These are phyloP conservation scores for Nemoura dubitans DNA, from an alignment of 2,888 invertebrate genomes.

Conservation along the genomic window DNA sequence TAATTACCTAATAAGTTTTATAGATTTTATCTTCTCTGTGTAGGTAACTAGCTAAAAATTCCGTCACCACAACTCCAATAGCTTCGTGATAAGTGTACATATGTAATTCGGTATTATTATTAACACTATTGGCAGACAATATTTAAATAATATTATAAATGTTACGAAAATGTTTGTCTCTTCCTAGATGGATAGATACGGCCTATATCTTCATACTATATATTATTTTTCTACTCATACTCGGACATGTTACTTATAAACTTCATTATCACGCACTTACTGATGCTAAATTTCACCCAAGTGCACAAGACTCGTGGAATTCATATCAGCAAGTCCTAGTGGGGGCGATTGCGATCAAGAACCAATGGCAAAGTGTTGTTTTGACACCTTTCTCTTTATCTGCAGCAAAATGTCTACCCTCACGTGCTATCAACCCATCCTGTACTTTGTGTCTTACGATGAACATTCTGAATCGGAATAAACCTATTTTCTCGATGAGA, in stretches of 20 bases:
- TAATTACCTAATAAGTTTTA: conserved; percentile 9
- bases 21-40: conserved; percentile 19
- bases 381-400: neutral
- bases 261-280: neutral
- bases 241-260: neutral
- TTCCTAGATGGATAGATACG: conserved; percentile 22
- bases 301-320: neutral
- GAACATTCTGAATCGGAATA: conserved; percentile 23
- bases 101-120: neutral
- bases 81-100: conserved; percentile 36
- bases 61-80: neutral
- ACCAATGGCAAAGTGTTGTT: neutral
- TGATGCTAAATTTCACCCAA: neutral
- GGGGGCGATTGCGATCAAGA: neutral
- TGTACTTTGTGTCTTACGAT: neutral
- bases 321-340: neutral
- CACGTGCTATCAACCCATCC: neutral
- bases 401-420: neutral
- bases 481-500: conserved; percentile 36
- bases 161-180: conserved; percentile 16
- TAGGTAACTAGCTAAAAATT: neutral
- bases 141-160: conserved; percentile 26
- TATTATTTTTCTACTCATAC: conserved; percentile 4
- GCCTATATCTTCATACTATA: conserved; percentile 30
- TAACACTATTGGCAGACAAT: neutral